Evolutionary conservation across 2,113 vertebrate genomes (phyloP).

Genomic region (Thalassarche chlororhynchos): DNA sequence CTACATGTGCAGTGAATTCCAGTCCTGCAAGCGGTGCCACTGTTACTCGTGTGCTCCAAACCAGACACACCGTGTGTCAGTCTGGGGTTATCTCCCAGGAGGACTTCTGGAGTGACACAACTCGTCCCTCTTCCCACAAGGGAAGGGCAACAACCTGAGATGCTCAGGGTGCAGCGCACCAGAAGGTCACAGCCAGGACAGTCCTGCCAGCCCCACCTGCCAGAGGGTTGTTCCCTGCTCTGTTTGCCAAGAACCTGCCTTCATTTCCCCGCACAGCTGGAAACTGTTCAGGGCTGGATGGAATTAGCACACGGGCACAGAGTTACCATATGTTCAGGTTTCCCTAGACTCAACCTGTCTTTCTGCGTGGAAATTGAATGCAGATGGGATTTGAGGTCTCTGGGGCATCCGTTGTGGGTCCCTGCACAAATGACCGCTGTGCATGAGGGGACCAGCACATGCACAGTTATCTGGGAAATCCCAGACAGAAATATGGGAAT

Average conservation of each 20-base stretch:
- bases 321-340: constrained; percentile 33
- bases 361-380: background rate
- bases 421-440: background rate
- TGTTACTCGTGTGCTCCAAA: background rate
- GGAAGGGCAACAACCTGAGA: background rate
- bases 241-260: constrained; percentile 1
- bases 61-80: background rate
- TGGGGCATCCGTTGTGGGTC: background rate
- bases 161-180: background rate
- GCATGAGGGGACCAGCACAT: background rate
- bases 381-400: background rate
- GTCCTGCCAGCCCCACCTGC: constrained; percentile 35
- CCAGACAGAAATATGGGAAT: background rate
- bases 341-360: background rate
- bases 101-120: background rate
- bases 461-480: background rate
- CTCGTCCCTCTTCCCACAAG: background rate
- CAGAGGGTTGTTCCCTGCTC: background rate
- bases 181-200: constrained; percentile 26
- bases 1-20: background rate
- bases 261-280: constrained; percentile 47
- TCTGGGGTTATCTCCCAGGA: background rate
- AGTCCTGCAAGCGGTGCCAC: background rate
- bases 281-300: constrained; percentile 24
- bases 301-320: background rate